Conservation (phyloP, 37 sponge, comb jelly and placozoan genomes). For the Aphrocallistes beatrix region DNA sequence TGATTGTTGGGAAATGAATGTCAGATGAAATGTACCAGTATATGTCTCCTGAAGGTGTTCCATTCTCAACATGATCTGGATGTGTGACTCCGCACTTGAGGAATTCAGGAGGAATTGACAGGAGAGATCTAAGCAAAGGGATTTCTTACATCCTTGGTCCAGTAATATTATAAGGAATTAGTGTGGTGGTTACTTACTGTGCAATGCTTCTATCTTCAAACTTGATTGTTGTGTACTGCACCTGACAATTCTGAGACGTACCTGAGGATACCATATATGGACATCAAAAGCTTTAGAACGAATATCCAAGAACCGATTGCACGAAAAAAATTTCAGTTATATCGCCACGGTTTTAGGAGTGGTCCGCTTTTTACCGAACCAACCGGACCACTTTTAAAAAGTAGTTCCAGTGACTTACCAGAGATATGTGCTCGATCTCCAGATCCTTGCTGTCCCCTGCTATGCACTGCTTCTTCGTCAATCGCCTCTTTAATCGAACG, state of each 20-base stretch:
- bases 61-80: constrained; percentile 37
- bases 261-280: no score
- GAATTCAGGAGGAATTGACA: constrained; percentile 45
- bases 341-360: no score
- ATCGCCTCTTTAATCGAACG: neutral
- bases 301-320: no score
- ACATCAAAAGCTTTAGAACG: no score
- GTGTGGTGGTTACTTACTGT: neutral
- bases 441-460: neutral
- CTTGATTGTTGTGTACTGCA: neutral
- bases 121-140: constrained; percentile 36
- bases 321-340: no score
- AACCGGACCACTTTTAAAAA: no score
- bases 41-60: constrained; percentile 37
- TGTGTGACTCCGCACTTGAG: constrained; percentile 31
- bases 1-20: neutral
- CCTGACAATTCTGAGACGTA: neutral
- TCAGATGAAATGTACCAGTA: constrained; percentile 32
- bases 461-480: neutral
- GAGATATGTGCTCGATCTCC: neutral
- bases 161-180: no score
- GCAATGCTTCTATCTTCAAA: constrained; percentile 6
- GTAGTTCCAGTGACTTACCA: neutral
- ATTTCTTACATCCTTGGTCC: no score
- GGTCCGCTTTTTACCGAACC: no score